These are phyloP conservation scores for Chascanopsetta lugubris DNA, from an alignment of 2,113 vertebrate genomes.

Conservation along the genomic window DNA sequence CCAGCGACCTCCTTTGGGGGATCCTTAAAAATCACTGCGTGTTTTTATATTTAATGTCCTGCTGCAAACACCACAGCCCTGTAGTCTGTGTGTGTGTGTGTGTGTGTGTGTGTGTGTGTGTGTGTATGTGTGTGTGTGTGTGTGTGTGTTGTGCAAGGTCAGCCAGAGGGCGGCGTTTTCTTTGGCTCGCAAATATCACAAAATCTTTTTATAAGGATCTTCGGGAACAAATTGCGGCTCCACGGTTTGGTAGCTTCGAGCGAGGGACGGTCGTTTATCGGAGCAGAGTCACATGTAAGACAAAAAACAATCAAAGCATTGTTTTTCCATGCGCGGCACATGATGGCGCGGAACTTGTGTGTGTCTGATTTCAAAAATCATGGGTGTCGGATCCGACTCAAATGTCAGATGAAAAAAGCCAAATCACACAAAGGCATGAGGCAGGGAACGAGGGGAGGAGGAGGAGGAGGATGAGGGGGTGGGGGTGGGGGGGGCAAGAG, in stretches of 20 bases:
- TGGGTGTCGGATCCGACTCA: background rate
- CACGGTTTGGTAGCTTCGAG: background rate
- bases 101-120: conserved; percentile 13
- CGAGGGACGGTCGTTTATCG: accelerated
- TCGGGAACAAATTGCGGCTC: background rate
- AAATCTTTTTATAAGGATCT: background rate
- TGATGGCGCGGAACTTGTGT: background rate
- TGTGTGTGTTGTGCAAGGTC: conserved; percentile 32
- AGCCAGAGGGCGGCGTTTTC: conserved; percentile 45
- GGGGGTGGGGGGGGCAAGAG: conserved; percentile 1
- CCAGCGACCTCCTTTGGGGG: background rate
- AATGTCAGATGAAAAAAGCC: conserved; percentile 21
- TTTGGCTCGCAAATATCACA: background rate
- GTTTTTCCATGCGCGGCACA: no score
- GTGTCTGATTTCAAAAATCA: background rate
- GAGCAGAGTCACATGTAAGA: background rate
- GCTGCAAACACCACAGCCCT: background rate
- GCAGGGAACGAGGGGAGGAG: background rate
- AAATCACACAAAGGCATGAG: conserved; percentile 54
- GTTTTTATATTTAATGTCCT: background rate
- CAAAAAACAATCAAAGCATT: background rate
- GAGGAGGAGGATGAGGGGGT: background rate
- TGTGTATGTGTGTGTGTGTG: conserved; percentile 2
- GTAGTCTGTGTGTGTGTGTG: conserved; percentile 8
- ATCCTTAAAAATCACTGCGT: background rate